A percentile compares a stretch with the other conserved stretches of the same genome.
phyloP scores from a whole-genome alignment of 1,140 invertebrate species.

The Acromyrmex echinatior region DNA sequence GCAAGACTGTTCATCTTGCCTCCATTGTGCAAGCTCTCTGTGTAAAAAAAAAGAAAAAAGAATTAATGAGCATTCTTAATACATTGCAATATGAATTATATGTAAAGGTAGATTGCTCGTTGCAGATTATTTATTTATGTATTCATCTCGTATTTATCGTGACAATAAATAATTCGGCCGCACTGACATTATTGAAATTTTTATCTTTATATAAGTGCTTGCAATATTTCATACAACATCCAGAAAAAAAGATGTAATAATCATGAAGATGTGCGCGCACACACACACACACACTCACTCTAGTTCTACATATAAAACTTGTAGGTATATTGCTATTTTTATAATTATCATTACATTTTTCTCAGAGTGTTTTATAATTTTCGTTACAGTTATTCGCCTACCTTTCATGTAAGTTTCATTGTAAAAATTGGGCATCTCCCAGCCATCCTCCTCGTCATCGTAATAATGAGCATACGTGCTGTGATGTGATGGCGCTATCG shows the following conservation, averaged over 20 bases:
- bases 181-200: background rate
- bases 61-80: slow-evolving; percentile 5
- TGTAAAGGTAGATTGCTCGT: background rate
- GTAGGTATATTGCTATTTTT: no score
- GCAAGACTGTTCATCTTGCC: slow-evolving; percentile 96
- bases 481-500: slow-evolving; percentile 97
- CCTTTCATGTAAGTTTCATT: slow-evolving; percentile 98
- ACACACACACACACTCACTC: no score
- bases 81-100: background rate
- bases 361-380: no score
- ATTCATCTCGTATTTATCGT: background rate
- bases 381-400: slow-evolving; percentile 71
- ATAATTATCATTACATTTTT: no score
- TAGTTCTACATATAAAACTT: no score
- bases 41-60: slow-evolving; percentile 48
- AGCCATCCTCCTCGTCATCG: slow-evolving; percentile 97
- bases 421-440: slow-evolving; percentile 99
- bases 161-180: background rate
- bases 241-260: no score
- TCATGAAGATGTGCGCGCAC: no score
- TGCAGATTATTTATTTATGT: background rate
- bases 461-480: slow-evolving; percentile 98
- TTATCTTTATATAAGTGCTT: background rate
- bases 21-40: slow-evolving; percentile 93
- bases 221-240: background rate